Base-by-base conservation (phyloP, 2,113 vertebrate species). In the Nibea albiflora region DNA sequence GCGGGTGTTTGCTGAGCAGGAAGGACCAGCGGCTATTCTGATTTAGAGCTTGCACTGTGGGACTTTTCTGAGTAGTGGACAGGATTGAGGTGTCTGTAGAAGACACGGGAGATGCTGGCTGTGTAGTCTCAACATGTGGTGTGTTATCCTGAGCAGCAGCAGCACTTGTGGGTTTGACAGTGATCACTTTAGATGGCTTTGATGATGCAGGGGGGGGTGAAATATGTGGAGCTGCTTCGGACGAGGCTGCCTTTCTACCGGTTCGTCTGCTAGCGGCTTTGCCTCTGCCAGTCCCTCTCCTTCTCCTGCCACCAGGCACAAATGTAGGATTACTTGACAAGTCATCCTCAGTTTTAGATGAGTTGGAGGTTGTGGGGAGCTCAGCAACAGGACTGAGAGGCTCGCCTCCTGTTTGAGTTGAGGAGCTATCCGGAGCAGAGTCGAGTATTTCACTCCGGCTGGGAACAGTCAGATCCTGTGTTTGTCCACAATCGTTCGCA, bases 1-100 rank as follows among this genome's bases (percentile, higher is more conserved):
- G 19, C 2, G 89, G 88, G 58, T 93, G 92, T 76, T 85, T 95
- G 76, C 66, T 95, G 62, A 96, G 49, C 65, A 97, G 66, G 83
- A 80, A 85, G 65, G 79, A 63, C 91, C 89, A 92, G 88, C 88
- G 84, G 4, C 50, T 35, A 16, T 19, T 80, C 20, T 69, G 76
- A 42, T 56, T 16, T 28, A 58, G 5, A 0, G 31, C 1, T 1
- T 11, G 14, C 5, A 2, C 0, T 4, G 54, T 26, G 7, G 75
- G 52, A 60, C 4, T 11, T 16, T 42, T 39, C 63, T 62, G 63
- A 50, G 11, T 16, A 0, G 15, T 17, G 49, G 68, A 12, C 0
- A 42, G 22, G 2, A 39, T 28, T 0, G 76, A 58, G 5, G 69
- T 1, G 0, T 79, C n/a, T 1, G 72, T 64, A 0, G 89, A 81